These are phyloP conservation scores for Synergus itoensis DNA, from an alignment of 2,888 invertebrate genomes.

Conservation along the genomic window DNA sequence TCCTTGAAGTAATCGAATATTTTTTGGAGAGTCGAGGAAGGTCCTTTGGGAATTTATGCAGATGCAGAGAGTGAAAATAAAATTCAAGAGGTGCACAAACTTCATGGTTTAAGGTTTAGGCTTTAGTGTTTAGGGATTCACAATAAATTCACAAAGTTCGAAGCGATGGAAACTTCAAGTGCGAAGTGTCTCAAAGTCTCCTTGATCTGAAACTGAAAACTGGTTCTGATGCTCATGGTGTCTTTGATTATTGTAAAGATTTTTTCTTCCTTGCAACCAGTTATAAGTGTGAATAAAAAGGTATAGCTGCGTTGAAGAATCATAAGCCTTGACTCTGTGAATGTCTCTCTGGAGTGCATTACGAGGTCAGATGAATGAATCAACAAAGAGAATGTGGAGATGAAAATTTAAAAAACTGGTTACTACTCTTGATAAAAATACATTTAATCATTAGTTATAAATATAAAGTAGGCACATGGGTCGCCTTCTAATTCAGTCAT, in stretches of 20 bases:
- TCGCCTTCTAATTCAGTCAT: background rate
- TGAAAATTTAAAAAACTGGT: background rate
- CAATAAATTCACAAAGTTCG: background rate
- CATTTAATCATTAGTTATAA: background rate
- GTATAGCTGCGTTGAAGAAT: background rate
- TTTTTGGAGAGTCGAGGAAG: constrained; percentile 58
- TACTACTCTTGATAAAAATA: background rate
- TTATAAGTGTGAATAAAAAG: background rate
- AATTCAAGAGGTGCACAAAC: background rate
- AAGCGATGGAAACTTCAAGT: background rate
- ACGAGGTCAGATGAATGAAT: background rate
- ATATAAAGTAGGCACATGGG: background rate
- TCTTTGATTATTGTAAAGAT: background rate
- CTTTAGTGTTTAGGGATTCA: background rate
- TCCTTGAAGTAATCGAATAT: constrained; percentile 55
- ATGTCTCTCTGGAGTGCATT: background rate
- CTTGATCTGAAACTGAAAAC: background rate
- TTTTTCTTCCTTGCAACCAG: background rate
- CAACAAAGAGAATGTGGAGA: background rate
- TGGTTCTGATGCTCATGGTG: background rate
- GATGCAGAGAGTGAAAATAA: background rate
- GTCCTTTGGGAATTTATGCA: constrained; percentile 56
- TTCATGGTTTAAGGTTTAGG: background rate
- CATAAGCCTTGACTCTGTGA: background rate
- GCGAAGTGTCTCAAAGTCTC: background rate